Evolutionary conservation across 1,140 invertebrate genomes (phyloP).

Genomic region (Apolygus lucorum): DNA sequence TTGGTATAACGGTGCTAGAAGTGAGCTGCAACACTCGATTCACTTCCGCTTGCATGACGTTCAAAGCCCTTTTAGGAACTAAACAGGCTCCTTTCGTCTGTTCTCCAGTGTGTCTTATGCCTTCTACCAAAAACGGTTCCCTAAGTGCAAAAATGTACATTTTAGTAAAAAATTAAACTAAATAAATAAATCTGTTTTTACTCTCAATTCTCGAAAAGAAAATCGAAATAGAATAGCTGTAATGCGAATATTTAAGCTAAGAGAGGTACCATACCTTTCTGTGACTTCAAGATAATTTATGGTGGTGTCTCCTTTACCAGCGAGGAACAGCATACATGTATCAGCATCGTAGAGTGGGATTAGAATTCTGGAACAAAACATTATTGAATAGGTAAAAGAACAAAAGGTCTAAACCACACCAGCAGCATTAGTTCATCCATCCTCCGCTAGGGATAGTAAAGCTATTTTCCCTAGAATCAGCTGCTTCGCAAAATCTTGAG

Average conservation of each 20-base stretch:
- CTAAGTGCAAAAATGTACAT: too few relatives aligned
- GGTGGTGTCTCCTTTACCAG: slow-evolving; percentile 85
- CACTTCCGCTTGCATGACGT: slow-evolving; percentile 91
- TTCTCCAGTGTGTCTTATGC: slow-evolving; percentile 68
- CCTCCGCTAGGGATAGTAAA: too few relatives aligned
- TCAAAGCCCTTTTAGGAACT: slow-evolving; percentile 81
- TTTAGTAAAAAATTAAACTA: not conserved
- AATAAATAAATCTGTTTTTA: slow-evolving; percentile 10
- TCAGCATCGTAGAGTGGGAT: slow-evolving; percentile 85
- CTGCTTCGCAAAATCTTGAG: too few relatives aligned
- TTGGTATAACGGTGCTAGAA: slow-evolving; percentile 74
- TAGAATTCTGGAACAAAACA: slow-evolving; percentile 50
- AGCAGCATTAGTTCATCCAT: too few relatives aligned
- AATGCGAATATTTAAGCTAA: not conserved
- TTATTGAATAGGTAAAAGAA: slow-evolving; percentile 21
- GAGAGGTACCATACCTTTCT: slow-evolving; percentile 42
- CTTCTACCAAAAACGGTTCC: slow-evolving; percentile 76
- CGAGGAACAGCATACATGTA: slow-evolving; percentile 87
- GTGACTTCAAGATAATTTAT: slow-evolving; percentile 78
- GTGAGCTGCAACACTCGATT: slow-evolving; percentile 80
- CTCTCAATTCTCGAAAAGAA: not conserved
- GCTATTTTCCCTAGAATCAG: too few relatives aligned
- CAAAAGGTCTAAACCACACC: too few relatives aligned
- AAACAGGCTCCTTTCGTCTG: slow-evolving; percentile 87
- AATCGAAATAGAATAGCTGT: not conserved